Conservation (phyloP, 2,888 invertebrate genomes). For the Epistrophe grossulariae region DNA sequence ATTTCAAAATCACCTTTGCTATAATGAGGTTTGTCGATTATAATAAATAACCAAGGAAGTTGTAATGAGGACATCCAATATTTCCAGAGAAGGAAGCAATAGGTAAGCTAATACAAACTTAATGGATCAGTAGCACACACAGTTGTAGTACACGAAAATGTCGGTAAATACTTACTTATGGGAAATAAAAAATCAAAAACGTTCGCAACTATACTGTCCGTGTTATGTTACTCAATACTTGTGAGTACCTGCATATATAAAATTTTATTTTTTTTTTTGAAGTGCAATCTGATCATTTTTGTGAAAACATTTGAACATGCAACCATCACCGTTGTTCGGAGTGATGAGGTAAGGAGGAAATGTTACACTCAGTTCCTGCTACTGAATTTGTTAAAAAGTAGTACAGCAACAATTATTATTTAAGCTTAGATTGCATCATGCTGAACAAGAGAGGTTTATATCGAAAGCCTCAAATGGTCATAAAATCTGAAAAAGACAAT, state of each 20-base stretch:
- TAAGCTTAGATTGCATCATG: slow-evolving; percentile 16
- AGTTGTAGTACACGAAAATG: slow-evolving; percentile 43
- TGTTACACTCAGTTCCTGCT: slow-evolving; percentile 62
- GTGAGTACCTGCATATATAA: background rate
- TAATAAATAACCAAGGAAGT: slow-evolving; percentile 56
- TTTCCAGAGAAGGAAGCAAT: slow-evolving; percentile 13
- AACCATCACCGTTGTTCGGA: slow-evolving; percentile 27
- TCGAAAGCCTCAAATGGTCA: background rate
- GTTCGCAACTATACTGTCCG: slow-evolving; percentile 44
- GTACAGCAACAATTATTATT: slow-evolving; percentile 13
- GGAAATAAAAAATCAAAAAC: slow-evolving; percentile 30
- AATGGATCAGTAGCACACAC: slow-evolving; percentile 55
- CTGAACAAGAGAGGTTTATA: slow-evolving; percentile 12
- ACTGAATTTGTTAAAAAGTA: slow-evolving; percentile 17
- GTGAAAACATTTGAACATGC: slow-evolving; percentile 52
- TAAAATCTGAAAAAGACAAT: background rate
- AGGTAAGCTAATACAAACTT: slow-evolving; percentile 36
- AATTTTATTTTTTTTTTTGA: slow-evolving; percentile 13
- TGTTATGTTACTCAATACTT: slow-evolving; percentile 47
- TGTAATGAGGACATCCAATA: slow-evolving; percentile 53
- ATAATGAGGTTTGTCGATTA: slow-evolving; percentile 21
- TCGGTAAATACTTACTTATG: slow-evolving; percentile 12
- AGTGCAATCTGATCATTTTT: slow-evolving; percentile 62
- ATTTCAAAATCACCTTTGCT: slow-evolving; percentile 49
- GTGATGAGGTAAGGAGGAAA: slow-evolving; percentile 55